Evolutionary conservation across 2,797 vertebrate species (phyloP).

Genomic region (Typhlichthys eigenmanni): DNA sequence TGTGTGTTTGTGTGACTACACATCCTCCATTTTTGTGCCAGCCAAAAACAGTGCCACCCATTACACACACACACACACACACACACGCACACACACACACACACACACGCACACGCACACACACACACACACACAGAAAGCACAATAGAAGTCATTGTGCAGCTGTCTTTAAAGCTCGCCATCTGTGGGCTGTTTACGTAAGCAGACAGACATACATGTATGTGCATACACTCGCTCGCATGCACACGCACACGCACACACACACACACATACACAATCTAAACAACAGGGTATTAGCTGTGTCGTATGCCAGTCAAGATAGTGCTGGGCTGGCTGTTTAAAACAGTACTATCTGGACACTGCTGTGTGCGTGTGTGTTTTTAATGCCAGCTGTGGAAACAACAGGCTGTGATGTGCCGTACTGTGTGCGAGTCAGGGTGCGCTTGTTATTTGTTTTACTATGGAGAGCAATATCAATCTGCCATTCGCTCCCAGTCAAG

Average conservation of each 20-base stretch:
- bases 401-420: constrained; percentile 47
- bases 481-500: constrained; percentile 1
- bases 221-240: constrained; percentile 2
- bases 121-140: constrained; percentile 31
- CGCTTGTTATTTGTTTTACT: constrained; percentile 30
- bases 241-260: background rate
- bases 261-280: constrained; percentile 8
- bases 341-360: constrained; percentile 40
- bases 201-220: background rate
- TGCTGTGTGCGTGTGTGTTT: constrained; percentile 29
- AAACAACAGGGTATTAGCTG: constrained; percentile 59
- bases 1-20: constrained; percentile 1
- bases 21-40: constrained; percentile 41
- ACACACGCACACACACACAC: background rate
- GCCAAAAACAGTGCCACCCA: constrained; percentile 51
- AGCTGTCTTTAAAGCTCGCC: constrained; percentile 62
- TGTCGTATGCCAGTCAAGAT: constrained; percentile 43
- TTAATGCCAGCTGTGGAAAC: constrained; percentile 57
- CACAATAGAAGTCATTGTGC: constrained; percentile 67
- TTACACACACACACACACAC: constrained; percentile 26
- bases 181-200: constrained; percentile 63
- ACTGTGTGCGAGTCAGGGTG: constrained; percentile 30
- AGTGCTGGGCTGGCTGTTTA: constrained; percentile 38
- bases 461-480: constrained; percentile 25
- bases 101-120: constrained; percentile 14